Base-by-base conservation (phyloP, 2,797 vertebrate species). In the Sciurus vulgaris region DNA sequence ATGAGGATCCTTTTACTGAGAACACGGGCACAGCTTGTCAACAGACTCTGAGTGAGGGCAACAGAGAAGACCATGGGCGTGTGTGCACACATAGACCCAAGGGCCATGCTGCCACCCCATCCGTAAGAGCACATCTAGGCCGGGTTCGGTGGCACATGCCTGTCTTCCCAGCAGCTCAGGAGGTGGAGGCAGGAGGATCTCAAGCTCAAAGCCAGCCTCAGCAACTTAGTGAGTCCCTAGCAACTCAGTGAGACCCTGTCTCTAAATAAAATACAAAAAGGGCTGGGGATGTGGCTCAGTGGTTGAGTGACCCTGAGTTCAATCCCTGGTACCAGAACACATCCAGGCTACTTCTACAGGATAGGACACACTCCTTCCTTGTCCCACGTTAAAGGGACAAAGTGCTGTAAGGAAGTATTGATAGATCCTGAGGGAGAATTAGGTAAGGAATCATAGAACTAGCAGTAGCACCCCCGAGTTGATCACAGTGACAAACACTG, bases 1-100 rank as follows among this genome's bases (percentile, higher is more conserved):
- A 96, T 89, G 38, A 97, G 72, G 54, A 59, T 22, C 63, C 22
- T 86, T 85, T 90, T 63, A 63, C 85, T 91, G 93, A 84, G 59
- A 93, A 96, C 96, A 47, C 9, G 44, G 44, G 44, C 44, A 47
- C 44, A 70, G 76, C 15, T 38, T 89, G 51, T 72, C 83, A 94
- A 86, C 2, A 93, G 47, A 89, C 78, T 56, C 44, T 41, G 54
- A 93, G 5, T 41, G 17, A 92, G 88, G 38, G 28, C 6, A 91
- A 51, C 8, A 67, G 47, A 67, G 82, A 65, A 85, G 0, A 22
- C 2, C 18, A 4, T 13, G 22, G 38, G 4, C 56, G 41, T 49
- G 24, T 18, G n/a, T 47, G 7, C 59, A 65, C 35, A 79, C 1
- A 3, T n/a, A 59, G 38, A 77, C 18, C 11, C 20, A 28, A 69